Evolutionary conservation across 2,888 invertebrate genomes (phyloP), one percentile per base, ranked within the genome.

Genomic region (Antheraea assamensis): DNA sequence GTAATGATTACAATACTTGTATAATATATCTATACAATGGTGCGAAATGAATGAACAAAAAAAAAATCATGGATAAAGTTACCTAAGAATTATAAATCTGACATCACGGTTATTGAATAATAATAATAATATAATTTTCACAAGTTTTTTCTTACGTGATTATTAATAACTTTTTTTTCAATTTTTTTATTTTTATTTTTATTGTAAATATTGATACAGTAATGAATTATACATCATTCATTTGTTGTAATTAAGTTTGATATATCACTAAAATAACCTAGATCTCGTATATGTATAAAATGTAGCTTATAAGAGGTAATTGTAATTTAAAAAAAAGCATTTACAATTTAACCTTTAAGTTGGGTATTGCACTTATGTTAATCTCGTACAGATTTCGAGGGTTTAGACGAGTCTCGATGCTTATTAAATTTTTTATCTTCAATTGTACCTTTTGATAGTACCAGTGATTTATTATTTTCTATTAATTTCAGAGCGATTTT

Each of bases 231-330:
- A 72, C 42, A 30, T 30, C 49, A 17, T 73, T 21, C 24, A 70
- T 58, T 70, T 42, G 58, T 70, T 70, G 42, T n/a, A 58, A 58
- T 73, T 70, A 70, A 70, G 68, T 58, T 52, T 70, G 49, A 47
- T 58, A 73, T 58, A 71, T 70, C 49, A 71, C 49, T 71, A 71
- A 68, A 75, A 74, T 21, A 75, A 73, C 74, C 79, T 77, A 81
- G 79, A 82, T 82, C 78, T 78, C 79, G 79, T 76, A 75, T 78
- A 76, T 77, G 71, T 71, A 55, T 75, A 71, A 61, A 76, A 76
- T 75, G 71, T 78, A 78, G 76, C 78, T 74, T 52, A 27, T 70
- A 72, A 71, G 71, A 27, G 30, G 47, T 64, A 64, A 61, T 31
- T 70, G 58, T 68, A 35, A 68, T 68, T 35, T 35, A 19, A 21